These are phyloP conservation scores for Ormyrus nitidulus DNA, from an alignment of 2,888 invertebrate species.

Conservation along the genomic window DNA sequence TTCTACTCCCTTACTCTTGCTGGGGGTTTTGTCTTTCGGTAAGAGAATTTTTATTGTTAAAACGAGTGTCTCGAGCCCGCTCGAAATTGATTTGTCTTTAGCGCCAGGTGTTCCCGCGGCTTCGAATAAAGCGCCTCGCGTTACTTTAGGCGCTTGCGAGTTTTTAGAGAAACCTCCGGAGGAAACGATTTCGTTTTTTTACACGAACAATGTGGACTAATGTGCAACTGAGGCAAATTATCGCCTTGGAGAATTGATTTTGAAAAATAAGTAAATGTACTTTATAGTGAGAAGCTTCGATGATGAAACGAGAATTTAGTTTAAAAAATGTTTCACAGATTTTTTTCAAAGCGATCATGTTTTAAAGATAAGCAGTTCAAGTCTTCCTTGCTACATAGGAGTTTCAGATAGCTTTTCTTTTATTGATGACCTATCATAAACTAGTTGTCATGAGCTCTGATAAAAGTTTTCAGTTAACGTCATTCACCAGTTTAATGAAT, in stretches of 20 bases:
- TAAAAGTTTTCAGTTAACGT: constrained; percentile 50
- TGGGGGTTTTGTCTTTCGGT: constrained; percentile 30
- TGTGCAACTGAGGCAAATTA: constrained; percentile 16
- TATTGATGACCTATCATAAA: constrained; percentile 55
- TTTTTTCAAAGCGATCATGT: constrained; percentile 6
- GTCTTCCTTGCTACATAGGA: neutral
- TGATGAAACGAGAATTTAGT: constrained; percentile 19
- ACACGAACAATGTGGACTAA: too few species aligned
- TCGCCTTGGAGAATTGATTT: neutral
- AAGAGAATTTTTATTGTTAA: constrained; percentile 54
- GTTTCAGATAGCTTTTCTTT: constrained; percentile 42
- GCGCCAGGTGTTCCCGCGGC: constrained; percentile 33
- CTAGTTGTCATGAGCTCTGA: constrained; percentile 48
- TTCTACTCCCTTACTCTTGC: neutral
- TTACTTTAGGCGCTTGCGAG: neutral
- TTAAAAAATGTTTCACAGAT: constrained; percentile 38
- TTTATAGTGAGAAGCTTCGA: neutral
- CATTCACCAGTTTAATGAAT: constrained; percentile 15
- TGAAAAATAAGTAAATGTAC: constrained; percentile 4
- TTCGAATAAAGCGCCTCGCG: neutral
- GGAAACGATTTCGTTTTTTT: neutral
- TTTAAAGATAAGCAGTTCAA: neutral
- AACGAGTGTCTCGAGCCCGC: constrained; percentile 32
- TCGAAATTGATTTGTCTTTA: constrained; percentile 56
- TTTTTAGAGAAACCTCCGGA: constrained; percentile 1